Evolutionary conservation across 2,113 vertebrate genomes (phyloP).

Genomic region (Nothocercus julius): DNA sequence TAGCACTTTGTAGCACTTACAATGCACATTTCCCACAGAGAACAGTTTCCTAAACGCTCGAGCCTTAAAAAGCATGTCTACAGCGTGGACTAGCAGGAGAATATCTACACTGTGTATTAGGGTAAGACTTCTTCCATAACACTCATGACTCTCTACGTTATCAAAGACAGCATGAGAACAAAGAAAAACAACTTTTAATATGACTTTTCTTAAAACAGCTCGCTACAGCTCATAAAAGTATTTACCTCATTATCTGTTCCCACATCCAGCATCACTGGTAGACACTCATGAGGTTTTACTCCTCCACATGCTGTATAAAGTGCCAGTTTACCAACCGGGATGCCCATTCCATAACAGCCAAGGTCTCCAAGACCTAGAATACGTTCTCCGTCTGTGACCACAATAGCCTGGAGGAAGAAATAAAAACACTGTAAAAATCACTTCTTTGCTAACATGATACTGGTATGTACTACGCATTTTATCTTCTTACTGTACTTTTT

Average conservation of each 20-base stretch:
- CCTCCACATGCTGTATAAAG: conserved; percentile 96
- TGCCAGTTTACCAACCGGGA: conserved; percentile 96
- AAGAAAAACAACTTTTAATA: background rate
- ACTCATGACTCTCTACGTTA: background rate
- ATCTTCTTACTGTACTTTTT: background rate
- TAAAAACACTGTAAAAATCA: background rate
- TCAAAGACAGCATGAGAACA: background rate
- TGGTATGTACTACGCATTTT: background rate
- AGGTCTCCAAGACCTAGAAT: conserved; percentile 97
- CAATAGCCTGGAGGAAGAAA: conserved; percentile 83
- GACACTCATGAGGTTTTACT: conserved; percentile 89
- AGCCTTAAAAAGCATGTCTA: background rate
- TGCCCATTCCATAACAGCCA: conserved; percentile 96
- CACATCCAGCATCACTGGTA: conserved; percentile 93
- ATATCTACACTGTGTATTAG: background rate
- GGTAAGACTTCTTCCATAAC: background rate
- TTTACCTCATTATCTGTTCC: conserved; percentile 96
- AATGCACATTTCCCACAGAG: background rate
- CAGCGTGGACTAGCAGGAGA: background rate
- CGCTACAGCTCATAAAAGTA: background rate
- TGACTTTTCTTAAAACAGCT: background rate
- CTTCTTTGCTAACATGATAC: background rate
- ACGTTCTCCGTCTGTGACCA: conserved; percentile 95
- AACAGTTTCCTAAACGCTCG: background rate
- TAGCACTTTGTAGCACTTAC: background rate